Conservation (phyloP, 2,113 vertebrate species). For the Otus sunia region DNA sequence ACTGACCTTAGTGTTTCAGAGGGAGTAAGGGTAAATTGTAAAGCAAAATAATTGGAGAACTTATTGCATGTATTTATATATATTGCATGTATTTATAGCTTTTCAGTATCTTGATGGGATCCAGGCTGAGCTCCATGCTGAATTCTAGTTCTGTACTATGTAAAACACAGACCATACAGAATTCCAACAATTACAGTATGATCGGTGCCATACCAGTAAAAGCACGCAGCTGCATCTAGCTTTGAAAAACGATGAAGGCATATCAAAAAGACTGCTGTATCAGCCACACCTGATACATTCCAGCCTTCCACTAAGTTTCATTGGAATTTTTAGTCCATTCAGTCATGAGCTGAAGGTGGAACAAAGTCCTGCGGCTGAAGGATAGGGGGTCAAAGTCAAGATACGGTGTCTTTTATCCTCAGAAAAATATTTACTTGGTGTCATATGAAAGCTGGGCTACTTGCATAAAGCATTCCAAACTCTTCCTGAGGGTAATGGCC, state of each 20-base stretch:
- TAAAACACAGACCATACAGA: neutral
- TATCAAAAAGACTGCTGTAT: neutral
- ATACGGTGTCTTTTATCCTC: neutral
- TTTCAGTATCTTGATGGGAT: neutral
- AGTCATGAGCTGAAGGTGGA: neutral
- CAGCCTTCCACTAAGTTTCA: neutral
- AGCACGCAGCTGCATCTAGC: neutral
- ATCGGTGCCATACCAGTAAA: neutral
- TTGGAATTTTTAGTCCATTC: neutral
- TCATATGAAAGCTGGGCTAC: neutral
- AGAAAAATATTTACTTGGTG: slow-evolving; percentile 20
- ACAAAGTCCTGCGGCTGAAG: neutral
- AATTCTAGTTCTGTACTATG: neutral
- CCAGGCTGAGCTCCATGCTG: neutral
- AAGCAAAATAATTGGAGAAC: neutral
- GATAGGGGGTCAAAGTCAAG: slow-evolving; percentile 2
- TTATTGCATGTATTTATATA: neutral
- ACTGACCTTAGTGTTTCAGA: neutral
- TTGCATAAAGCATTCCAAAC: neutral
- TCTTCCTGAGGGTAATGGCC: neutral
- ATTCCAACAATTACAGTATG: neutral
- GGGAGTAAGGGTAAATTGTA: neutral
- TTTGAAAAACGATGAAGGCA: neutral
- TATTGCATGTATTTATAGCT: neutral
- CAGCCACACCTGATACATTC: neutral